Percentiles rank a stretch among this genome's conserved stretches.
Evolutionary conservation across 2,888 invertebrate species (phyloP).

Genomic region (Ditula angustiorana): DNA sequence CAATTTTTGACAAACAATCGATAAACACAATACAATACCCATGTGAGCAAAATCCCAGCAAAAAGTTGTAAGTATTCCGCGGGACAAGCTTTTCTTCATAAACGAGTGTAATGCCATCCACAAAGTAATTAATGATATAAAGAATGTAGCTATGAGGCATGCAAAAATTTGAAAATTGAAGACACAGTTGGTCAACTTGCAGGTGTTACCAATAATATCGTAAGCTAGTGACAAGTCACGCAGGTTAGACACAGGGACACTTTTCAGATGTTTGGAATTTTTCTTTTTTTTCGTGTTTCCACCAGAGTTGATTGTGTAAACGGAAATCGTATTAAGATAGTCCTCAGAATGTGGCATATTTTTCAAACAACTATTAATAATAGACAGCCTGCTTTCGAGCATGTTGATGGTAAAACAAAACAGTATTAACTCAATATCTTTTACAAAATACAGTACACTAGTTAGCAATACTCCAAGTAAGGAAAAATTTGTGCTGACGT

Average conservation of each 20-base stretch:
- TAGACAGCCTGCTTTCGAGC: background rate
- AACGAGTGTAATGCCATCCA: background rate
- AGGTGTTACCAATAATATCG: background rate
- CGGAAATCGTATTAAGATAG: background rate
- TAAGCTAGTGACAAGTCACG: background rate
- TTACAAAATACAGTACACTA: background rate
- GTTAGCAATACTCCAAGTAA: background rate
- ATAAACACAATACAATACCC: background rate
- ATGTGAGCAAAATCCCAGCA: background rate
- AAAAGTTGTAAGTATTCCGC: background rate
- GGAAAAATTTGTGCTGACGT: background rate
- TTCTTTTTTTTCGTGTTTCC: background rate
- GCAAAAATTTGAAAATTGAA: conserved; percentile 6
- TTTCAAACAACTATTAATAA: background rate
- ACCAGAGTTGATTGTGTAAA: background rate
- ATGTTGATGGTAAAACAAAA: background rate
- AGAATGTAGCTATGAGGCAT: background rate
- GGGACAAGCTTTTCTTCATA: background rate
- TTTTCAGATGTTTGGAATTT: background rate
- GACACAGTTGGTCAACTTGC: background rate
- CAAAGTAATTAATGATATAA: background rate
- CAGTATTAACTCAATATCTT: conserved; percentile 1
- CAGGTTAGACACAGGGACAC: background rate
- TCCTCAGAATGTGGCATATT: background rate
- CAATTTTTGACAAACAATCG: background rate